Evolutionary conservation across 1,140 invertebrate species (phyloP), one percentile per base, ranked within the genome.

Genomic region (Micrasema minimum): DNA sequence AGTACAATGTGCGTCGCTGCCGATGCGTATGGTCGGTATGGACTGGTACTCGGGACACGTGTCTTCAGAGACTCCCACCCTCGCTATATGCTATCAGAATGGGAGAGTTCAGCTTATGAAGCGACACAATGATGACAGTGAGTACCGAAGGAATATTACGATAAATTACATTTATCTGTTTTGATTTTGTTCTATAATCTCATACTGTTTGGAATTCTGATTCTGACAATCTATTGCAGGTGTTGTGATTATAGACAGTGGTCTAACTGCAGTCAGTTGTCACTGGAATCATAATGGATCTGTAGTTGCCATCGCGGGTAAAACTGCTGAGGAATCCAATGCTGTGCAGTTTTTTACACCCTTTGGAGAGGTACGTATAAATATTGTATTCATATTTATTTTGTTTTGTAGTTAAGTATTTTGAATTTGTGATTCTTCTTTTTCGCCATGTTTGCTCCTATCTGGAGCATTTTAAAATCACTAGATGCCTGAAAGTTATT

Each of bases 221-320:
- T 31, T 31, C 26, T 31, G 26, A 31, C 7, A 7, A 31, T 7
- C 26, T 7, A 31, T 75, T 74, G 6, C 72, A 90, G 88, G 86
- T 76, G 90, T 90, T 37, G 81, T 93, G 10, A 80, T 90, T 50
- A 80, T 94, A 9, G 88, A 94, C 71, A 93, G 94, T 2, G 90
- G 91, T 16, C 92, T 98, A 87, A 87, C 85, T n/a, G 89, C 93
- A 1, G 88, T 90, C 26, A 91, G 91, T 78, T 92, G 93, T 67
- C 87, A 89, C 71, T 99, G 97, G 96, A 98, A 97, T 81, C 93
- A 94, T 77, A 92, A 92, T 78, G 97, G 97, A 0, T 91, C 90
- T 50, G 85, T 98, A 1, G 75, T 99, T 22, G 97, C 96, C 1
- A 89, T 97, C 3, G 92, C 93, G 41, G 97, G 96, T 0, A 87